Base-by-base conservation (phyloP, 2,797 vertebrate species). In the Tiaroga cobitis region DNA sequence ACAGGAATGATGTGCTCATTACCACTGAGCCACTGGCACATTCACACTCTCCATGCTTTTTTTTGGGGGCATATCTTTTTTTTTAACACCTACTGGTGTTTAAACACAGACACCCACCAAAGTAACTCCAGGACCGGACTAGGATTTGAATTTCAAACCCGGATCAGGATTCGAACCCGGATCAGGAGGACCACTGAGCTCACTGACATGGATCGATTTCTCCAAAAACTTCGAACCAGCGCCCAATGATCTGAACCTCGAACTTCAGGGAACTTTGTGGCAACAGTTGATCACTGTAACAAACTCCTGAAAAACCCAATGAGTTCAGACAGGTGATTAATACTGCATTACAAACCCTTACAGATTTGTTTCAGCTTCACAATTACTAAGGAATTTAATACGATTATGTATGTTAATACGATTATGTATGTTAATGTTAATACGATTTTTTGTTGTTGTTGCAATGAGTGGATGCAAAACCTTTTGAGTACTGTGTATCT, bases 21-120 rank as follows among this genome's bases (percentile, higher is more conserved):
- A 70, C 68, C 39, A 43, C 39, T 70, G 24, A n/a, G 24, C 68
- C 11, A 8, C 13, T 43, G 11, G 68, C 3, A 70, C 37, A 1
- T 9, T 37, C 18, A 37, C 32, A 21, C 0, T 2, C 8, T 0
- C 16, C 2, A 0, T 21, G 1, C 32, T 68, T 69, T 70, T 39
- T 69, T 70, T 15, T 0, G 69, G 39, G 39, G 39, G 3, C 39
- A 43, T 70, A 70, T n/a, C 37, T 70, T 70, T 16, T 7, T 26
- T 61, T 59, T 59, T n/a, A 16, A 13, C 21, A 13, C 21, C 19
- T 39, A 24, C 0, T 39, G 34, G 32, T 21, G 19, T 24, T 39
- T 39, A 39, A 24, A 9, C 2, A 0, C 19, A 69, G 4, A 24
- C 37, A 3, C 4, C 10, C 0, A 1, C 21, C 39, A 7, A 43